Percentiles rank a stretch among this genome's conserved stretches.
Evolutionary conservation across 2,888 invertebrate genomes (phyloP).

Genomic region (Acanthosepion pharaonis): DNA sequence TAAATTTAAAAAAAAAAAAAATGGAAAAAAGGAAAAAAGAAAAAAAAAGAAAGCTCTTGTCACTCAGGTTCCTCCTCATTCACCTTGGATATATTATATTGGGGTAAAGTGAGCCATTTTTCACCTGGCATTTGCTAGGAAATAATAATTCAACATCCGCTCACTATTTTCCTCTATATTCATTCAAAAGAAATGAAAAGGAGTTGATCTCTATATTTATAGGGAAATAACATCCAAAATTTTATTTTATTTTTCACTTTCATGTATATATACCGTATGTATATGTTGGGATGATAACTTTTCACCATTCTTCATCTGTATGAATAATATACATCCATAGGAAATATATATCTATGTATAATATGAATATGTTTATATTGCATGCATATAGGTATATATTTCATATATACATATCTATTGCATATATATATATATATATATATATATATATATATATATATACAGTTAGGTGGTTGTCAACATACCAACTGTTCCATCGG

Average conservation of each 20-base stretch:
- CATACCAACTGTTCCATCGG: too few relatives aligned
- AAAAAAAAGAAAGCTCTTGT: background rate
- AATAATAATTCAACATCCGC: background rate
- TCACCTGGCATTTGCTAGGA: background rate
- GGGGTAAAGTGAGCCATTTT: background rate
- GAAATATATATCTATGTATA: too few relatives aligned
- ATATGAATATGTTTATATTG: too few relatives aligned
- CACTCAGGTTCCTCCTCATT: constrained; percentile 2
- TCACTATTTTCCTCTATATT: background rate
- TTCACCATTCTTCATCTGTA: too few relatives aligned
- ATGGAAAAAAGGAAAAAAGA: background rate
- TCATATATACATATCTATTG: too few relatives aligned
- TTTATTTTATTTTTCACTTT: background rate
- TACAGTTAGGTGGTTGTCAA: too few relatives aligned
- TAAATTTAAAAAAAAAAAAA: background rate
- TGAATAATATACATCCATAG: too few relatives aligned
- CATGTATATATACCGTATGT: too few relatives aligned
- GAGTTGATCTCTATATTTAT: constrained; percentile 14
- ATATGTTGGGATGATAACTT: too few relatives aligned
- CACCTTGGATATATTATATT: constrained; percentile 33
- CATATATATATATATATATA: too few relatives aligned
- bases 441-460: too few relatives aligned
- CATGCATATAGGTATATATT: too few relatives aligned
- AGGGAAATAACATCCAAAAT: background rate
- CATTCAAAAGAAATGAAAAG: background rate